Evolutionary conservation across 2,113 vertebrate genomes (phyloP), one percentile per base, ranked within the genome.

Genomic region (Nerophis ophidion): DNA sequence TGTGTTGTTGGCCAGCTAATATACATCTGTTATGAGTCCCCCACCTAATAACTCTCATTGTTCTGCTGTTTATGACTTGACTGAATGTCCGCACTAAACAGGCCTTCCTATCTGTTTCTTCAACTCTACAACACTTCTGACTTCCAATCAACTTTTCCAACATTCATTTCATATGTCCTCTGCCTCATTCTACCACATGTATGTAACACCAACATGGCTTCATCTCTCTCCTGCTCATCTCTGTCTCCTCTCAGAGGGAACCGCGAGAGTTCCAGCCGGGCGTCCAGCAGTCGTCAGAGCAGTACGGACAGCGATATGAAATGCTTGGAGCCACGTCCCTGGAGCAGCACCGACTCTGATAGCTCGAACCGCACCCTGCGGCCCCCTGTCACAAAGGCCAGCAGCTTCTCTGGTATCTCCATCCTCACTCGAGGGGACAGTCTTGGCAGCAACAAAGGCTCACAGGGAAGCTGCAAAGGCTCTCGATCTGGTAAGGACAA

Each of bases 341-440:
- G 97, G 97, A 99, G 97, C 89, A 99, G 97, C 91, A 99, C 97
- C 0, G 97, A 99, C 65, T 98, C 96, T 0, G 97, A 98, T 2
- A 96, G 94, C 82, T 98, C 95, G 60, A 85, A 89, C 81, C 95
- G 95, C 65, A 94, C 61, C 49, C 90, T 97, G 75, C 79, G 96
- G 44, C 97, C 96, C 0, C 96, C 97, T 0, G 97, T 99, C 71
- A 98, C 96, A 67, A 99, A 99, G 86, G 96, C 97, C 88, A 98
- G 95, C 92, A 99, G 97, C 88, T 99, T 99, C 90, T 98, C 95
- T 1, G 97, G 97, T 56, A 98, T 99, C 88, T 99, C 97, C 84
- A 98, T 99, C 84, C 93, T 99, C 1, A 97, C 94, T 0, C 89
- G 97, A 1, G 96, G 95, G 11, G 97, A 99, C 87, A 98, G 97